Conservation (phyloP, 2,797 vertebrate species). For the Crocodylus rhombifer region DNA sequence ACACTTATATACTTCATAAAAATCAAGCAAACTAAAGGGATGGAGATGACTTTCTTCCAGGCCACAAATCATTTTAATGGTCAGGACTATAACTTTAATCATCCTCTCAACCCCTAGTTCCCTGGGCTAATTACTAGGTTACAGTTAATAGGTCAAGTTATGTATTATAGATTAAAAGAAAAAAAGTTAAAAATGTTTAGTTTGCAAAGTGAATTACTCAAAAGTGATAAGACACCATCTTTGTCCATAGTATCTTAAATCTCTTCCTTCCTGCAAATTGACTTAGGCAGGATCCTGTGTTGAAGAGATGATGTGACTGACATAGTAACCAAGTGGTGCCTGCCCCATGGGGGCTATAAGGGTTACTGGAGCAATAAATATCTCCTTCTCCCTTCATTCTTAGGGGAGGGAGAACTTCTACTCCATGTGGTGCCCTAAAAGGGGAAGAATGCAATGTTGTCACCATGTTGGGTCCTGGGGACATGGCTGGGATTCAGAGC, state of each 20-base stretch:
- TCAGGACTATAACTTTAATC: not conserved
- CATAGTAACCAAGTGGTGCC: not conserved
- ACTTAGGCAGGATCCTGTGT: not conserved
- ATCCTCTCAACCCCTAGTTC: not conserved
- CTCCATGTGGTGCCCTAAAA: not conserved
- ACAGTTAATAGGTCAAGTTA: not conserved
- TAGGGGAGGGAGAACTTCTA: not conserved
- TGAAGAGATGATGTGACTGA: not conserved
- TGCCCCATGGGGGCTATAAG: not conserved
- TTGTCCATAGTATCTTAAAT: not conserved
- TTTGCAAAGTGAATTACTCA: not conserved
- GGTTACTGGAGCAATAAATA: not conserved
- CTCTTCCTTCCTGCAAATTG: not conserved
- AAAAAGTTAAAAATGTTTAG: not conserved
- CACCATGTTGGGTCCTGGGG: not conserved
- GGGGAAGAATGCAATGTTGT: not conserved
- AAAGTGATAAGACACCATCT: not conserved
- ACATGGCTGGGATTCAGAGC: not conserved
- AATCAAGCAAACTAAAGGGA: not conserved
- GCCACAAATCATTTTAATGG: not conserved
- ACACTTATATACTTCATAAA: not conserved
- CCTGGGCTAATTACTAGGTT: not conserved
- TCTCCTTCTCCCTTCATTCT: not conserved
- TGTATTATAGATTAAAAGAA: no score
- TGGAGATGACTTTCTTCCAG: not conserved